phyloP scores from a whole-genome alignment of 2,888 invertebrate species.

The Abrostola triplasia region DNA sequence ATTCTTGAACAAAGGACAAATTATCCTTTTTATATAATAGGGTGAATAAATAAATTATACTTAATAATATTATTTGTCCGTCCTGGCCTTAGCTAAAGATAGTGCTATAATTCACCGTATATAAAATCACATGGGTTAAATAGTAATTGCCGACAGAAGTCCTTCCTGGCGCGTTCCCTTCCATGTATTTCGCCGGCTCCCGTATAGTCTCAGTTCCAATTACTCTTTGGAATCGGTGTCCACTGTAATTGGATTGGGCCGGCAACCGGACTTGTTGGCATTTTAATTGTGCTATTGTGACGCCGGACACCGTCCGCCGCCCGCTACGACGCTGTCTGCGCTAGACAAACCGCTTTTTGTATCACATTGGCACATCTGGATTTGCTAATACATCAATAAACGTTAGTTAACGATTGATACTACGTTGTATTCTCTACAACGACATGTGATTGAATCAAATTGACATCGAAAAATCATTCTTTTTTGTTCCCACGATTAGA shows the following conservation, averaged over 20 bases:
- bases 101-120: constrained; percentile 18
- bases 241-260: constrained; percentile 87
- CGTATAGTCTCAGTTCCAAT: constrained; percentile 83
- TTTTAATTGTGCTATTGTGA: constrained; percentile 89
- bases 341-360: constrained; percentile 81
- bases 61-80: not conserved
- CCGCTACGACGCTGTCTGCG: constrained; percentile 73
- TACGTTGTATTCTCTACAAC: constrained; percentile 3
- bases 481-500: constrained; percentile 72
- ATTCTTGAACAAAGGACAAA: no score
- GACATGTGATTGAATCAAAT: constrained; percentile 15
- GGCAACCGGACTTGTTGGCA: constrained; percentile 88
- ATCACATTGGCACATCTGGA: constrained; percentile 64
- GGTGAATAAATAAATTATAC: not conserved
- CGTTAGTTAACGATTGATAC: constrained; percentile 15
- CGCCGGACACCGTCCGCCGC: constrained; percentile 79
- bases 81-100: constrained; percentile 8
- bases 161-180: constrained; percentile 68
- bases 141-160: constrained; percentile 65
- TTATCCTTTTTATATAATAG: no score
- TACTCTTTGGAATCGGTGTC: constrained; percentile 88
- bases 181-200: constrained; percentile 78
- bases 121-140: constrained; percentile 54
- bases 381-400: constrained; percentile 57
- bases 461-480: constrained; percentile 9